Evolutionary conservation across 2,113 vertebrate species (phyloP).

Genomic region (Dasyurus viverrinus): DNA sequence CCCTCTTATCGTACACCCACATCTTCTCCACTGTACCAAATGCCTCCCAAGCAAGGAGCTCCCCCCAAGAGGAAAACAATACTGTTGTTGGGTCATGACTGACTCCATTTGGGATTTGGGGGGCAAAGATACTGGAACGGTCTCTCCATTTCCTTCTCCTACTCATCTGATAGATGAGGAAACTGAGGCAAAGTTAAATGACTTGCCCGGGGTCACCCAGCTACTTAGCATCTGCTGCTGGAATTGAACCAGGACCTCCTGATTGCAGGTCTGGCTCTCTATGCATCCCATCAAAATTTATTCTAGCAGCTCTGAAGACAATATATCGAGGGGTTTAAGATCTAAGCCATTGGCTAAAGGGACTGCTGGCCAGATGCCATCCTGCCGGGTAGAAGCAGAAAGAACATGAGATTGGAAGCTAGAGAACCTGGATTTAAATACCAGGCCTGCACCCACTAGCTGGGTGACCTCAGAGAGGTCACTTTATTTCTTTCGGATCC

Average conservation of each 20-base stretch:
- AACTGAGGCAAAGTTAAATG: not conserved
- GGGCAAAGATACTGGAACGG: not conserved
- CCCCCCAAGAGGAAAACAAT: constrained; percentile 39
- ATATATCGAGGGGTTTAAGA: not conserved
- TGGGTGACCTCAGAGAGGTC: not conserved
- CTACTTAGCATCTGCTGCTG: not conserved
- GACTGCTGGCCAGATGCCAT: not conserved
- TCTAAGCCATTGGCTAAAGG: not conserved
- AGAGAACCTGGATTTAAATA: not conserved
- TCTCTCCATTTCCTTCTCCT: not conserved
- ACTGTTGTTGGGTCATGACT: not conserved
- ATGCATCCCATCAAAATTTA: not conserved
- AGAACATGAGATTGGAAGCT: not conserved
- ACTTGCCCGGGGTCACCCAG: not conserved
- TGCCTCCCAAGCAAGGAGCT: constrained; percentile 24
- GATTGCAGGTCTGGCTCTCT: not conserved
- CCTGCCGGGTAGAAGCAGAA: not conserved
- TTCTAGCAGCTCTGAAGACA: not conserved
- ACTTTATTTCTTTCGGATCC: not conserved
- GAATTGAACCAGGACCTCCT: not conserved
- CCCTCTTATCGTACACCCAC: not conserved
- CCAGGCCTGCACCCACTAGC: not conserved
- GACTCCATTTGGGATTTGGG: not conserved
- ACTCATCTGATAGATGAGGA: not conserved
- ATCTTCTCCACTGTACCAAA: not conserved